A percentile compares a stretch with the other conserved stretches of the same genome.
phyloP scores from a whole-genome alignment of 2,888 invertebrate species.

The Congeria kusceri region DNA sequence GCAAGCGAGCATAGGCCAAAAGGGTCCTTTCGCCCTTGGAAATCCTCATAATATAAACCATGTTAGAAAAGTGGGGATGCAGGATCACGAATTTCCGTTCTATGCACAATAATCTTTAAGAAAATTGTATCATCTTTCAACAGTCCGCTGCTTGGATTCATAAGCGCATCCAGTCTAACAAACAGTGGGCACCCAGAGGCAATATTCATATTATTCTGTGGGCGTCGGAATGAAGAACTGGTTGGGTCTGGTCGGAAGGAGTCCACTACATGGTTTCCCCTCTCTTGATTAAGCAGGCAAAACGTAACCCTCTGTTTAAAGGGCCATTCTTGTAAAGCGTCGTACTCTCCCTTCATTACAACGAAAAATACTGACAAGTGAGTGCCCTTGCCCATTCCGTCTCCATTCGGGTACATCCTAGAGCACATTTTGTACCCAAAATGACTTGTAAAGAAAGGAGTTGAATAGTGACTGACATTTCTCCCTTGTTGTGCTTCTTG shows the following conservation, averaged over 20 bases:
- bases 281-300: slow-evolving; percentile 83
- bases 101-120: slow-evolving; percentile 48
- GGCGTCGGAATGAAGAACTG: slow-evolving; percentile 83
- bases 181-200: slow-evolving; percentile 85
- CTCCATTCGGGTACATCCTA: slow-evolving; percentile 52
- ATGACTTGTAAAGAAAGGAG: slow-evolving; percentile 77
- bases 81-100: too few species aligned
- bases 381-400: slow-evolving; percentile 82
- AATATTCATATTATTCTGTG: slow-evolving; percentile 84
- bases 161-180: slow-evolving; percentile 53
- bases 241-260: slow-evolving; percentile 84
- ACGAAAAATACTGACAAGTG: slow-evolving; percentile 84
- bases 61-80: too few species aligned
- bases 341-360: slow-evolving; percentile 81
- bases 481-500: slow-evolving; percentile 78
- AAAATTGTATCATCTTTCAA: slow-evolving; percentile 59
- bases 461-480: slow-evolving; percentile 81
- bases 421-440: slow-evolving; percentile 81
- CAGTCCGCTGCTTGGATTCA: slow-evolving; percentile 46
- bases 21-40: too few species aligned
- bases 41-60: too few species aligned
- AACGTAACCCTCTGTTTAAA: slow-evolving; percentile 82
- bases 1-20: too few species aligned
- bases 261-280: slow-evolving; percentile 81
- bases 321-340: slow-evolving; percentile 84